phyloP scores from a whole-genome alignment of 2,888 invertebrate genomes.

The Euzophera pinguis region DNA sequence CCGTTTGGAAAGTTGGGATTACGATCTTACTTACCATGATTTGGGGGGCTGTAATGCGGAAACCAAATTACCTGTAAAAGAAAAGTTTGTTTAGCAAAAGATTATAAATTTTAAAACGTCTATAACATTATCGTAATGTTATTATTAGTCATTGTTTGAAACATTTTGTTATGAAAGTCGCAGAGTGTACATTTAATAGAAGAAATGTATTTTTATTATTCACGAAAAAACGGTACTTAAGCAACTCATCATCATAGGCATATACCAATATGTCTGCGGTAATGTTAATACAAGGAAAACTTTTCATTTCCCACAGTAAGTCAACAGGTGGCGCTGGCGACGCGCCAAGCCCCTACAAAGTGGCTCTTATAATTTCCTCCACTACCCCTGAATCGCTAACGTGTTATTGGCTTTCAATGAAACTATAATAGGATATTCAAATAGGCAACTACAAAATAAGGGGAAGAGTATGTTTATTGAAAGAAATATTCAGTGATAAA shows the following conservation, averaged over 20 bases:
- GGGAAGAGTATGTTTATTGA: neutral
- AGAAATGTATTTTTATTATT: too few species aligned
- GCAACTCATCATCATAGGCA: neutral
- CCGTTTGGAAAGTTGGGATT: constrained; percentile 8
- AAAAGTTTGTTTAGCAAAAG: constrained; percentile 10
- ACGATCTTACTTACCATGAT: constrained; percentile 15
- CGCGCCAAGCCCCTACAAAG: constrained; percentile 39
- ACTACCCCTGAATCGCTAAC: constrained; percentile 16
- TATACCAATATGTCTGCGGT: neutral
- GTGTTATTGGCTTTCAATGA: constrained; percentile 19
- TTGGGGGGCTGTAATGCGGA: constrained; percentile 10
- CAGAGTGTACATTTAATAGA: too few species aligned
- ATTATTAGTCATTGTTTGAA: too few species aligned
- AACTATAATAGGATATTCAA: constrained; percentile 8
- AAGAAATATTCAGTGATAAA: neutral
- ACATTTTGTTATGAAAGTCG: too few species aligned
- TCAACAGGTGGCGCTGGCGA: constrained; percentile 64
- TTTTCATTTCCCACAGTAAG: constrained; percentile 20
- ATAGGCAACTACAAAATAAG: neutral
- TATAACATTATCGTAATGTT: neutral
- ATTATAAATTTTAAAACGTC: too few species aligned
- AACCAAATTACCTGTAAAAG: constrained; percentile 10
- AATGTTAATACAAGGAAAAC: neutral
- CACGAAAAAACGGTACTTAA: neutral
- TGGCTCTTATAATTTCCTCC: constrained; percentile 27